Conservation (phyloP, 92 coral and sea anemone genomes). For the Desmophyllum pertusum region DNA sequence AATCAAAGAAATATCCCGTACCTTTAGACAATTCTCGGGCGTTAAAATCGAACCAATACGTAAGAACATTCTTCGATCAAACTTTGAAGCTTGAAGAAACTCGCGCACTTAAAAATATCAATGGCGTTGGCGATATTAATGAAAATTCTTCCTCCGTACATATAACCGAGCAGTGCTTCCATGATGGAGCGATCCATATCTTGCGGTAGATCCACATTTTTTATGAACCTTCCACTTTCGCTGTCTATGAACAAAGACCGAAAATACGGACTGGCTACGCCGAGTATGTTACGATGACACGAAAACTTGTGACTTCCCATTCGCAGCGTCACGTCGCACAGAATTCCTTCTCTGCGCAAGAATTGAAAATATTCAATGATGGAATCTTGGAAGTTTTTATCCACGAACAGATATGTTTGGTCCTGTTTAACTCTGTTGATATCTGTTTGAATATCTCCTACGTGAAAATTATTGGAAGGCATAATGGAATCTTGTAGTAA, state of each 20-base stretch:
- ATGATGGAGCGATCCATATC: slow-evolving; percentile 57
- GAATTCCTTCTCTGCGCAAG: slow-evolving; percentile 61
- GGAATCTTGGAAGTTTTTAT: slow-evolving; percentile 56
- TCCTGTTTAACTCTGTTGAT: slow-evolving; percentile 57
- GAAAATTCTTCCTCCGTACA: slow-evolving; percentile 75
- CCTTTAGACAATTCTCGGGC: slow-evolving; percentile 66
- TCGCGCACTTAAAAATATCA: slow-evolving; percentile 76
- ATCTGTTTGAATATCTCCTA: slow-evolving; percentile 57
- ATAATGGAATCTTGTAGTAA: background rate
- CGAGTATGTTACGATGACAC: slow-evolving; percentile 79
- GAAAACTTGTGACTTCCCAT: slow-evolving; percentile 64
- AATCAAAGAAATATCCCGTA: slow-evolving; percentile 62
- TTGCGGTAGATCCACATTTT: slow-evolving; percentile 67
- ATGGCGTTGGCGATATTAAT: slow-evolving; percentile 64
- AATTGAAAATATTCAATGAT: slow-evolving; percentile 69
- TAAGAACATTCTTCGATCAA: slow-evolving; percentile 71
- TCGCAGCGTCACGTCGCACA: slow-evolving; percentile 84
- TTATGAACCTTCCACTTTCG: slow-evolving; percentile 69
- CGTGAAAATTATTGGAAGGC: slow-evolving; percentile 22
- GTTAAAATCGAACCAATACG: slow-evolving; percentile 74
- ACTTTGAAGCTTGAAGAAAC: slow-evolving; percentile 70
- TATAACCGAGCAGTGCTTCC: slow-evolving; percentile 69
- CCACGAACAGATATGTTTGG: slow-evolving; percentile 72
- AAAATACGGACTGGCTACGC: slow-evolving; percentile 88
- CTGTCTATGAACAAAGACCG: slow-evolving; percentile 75